These are phyloP conservation scores for Heliconius himera DNA, from an alignment of 1,140 invertebrate genomes.

Conservation along the genomic window DNA sequence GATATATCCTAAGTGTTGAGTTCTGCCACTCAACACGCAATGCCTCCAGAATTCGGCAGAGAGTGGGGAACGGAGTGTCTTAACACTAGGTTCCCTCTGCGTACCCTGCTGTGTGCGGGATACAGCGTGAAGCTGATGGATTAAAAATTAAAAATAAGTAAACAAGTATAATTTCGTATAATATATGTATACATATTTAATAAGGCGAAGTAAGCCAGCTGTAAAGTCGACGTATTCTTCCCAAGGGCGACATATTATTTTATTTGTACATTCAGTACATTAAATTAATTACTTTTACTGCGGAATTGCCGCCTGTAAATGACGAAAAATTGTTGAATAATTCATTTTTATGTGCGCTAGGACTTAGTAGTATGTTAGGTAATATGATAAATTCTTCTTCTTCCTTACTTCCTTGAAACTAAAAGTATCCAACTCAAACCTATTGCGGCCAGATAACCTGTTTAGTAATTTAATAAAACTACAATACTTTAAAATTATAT, in stretches of 20 bases:
- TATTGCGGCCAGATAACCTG: no score
- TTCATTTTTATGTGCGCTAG: neutral
- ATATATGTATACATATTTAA: neutral
- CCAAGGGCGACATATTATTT: constrained; percentile 38
- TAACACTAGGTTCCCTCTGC: no score
- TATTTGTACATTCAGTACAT: constrained; percentile 36
- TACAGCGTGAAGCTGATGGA: no score
- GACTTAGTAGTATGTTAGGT: no score
- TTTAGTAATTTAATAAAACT: no score
- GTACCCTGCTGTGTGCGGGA: no score
- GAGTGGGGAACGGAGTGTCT: no score
- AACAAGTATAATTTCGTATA: neutral
- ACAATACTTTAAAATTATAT: no score
- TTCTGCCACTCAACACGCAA: no score
- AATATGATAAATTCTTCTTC: neutral
- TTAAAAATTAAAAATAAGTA: neutral
- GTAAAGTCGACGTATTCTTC: constrained; percentile 7
- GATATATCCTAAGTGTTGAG: no score
- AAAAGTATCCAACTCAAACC: neutral
- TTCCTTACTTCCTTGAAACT: no score
- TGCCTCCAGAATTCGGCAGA: no score
- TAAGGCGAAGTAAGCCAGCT: neutral
- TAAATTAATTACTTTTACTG: constrained; percentile 44
- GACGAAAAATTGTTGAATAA: constrained; percentile 3
- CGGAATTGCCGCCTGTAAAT: constrained; percentile 2